Percentiles rank a stretch among this genome's conserved stretches.
Evolutionary conservation across 2,888 invertebrate species (phyloP).

Genomic region (Orthonevra nobilis): DNA sequence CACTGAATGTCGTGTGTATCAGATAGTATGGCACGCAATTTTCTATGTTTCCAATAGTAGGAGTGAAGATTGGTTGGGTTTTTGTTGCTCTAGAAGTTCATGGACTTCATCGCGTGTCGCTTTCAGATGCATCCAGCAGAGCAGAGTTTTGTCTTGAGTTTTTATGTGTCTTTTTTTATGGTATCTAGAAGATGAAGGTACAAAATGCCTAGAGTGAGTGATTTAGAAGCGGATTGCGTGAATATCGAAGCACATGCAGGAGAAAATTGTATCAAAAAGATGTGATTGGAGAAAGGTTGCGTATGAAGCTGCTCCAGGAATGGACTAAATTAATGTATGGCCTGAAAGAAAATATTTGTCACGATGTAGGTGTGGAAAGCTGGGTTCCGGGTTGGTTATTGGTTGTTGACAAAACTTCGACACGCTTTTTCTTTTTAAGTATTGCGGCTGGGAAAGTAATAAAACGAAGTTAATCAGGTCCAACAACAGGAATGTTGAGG

Average conservation of each 20-base stretch:
- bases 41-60: constrained; percentile 20
- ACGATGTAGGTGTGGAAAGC: neutral
- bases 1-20: constrained; percentile 62
- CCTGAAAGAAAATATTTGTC: neutral
- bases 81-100: constrained; percentile 18
- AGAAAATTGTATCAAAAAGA: constrained; percentile 12
- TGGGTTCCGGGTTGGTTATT: constrained; percentile 18
- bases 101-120: constrained; percentile 53
- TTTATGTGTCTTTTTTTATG: too few species aligned
- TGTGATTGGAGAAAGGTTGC: constrained; percentile 51
- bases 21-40: constrained; percentile 66
- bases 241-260: constrained; percentile 8
- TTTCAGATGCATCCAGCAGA: constrained; percentile 14
- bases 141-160: neutral
- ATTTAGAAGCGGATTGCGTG: constrained; percentile 65
- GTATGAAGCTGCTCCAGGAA: constrained; percentile 4
- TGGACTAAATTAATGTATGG: constrained; percentile 27
- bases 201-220: constrained; percentile 47
- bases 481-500: too few species aligned
- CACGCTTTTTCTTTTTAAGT: too few species aligned
- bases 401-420: too few species aligned
- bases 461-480: too few species aligned
- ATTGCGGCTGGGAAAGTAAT: too few species aligned
- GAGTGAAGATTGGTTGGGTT: constrained; percentile 34
- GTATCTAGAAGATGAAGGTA: constrained; percentile 1